These are phyloP conservation scores for Calliopum simillimum DNA, from an alignment of 2,888 invertebrate genomes.

Conservation along the genomic window DNA sequence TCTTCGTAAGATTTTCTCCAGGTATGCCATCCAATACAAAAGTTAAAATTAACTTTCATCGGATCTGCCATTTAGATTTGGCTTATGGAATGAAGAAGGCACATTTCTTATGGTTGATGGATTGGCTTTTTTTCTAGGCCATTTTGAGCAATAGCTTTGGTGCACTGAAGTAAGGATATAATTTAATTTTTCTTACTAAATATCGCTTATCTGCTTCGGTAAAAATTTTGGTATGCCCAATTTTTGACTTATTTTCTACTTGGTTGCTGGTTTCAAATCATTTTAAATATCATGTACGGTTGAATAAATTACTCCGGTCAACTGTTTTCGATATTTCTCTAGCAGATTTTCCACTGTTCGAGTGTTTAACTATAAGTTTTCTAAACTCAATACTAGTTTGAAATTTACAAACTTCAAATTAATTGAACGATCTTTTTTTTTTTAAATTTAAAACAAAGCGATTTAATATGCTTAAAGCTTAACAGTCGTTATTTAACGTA, in stretches of 20 bases:
- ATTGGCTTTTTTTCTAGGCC: constrained; percentile 27
- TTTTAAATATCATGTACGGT: constrained; percentile 33
- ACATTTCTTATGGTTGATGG: too few relatives aligned
- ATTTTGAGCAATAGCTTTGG: constrained; percentile 5
- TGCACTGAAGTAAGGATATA: background rate
- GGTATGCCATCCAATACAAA: too few relatives aligned
- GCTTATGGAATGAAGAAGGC: too few relatives aligned
- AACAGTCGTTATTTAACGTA: too few relatives aligned
- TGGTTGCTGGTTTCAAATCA: background rate
- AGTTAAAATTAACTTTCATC: too few relatives aligned
- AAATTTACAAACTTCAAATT: too few relatives aligned
- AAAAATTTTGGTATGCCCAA: background rate
- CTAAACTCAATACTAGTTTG: constrained; percentile 28
- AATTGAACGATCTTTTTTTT: too few relatives aligned
- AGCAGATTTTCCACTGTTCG: constrained; percentile 37
- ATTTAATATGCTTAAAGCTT: too few relatives aligned
- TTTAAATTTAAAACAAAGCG: too few relatives aligned
- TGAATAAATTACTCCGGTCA: constrained; percentile 36
- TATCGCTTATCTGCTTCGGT: background rate
- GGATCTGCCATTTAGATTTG: too few relatives aligned
- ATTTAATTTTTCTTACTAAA: too few relatives aligned
- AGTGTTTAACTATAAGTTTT: constrained; percentile 33
- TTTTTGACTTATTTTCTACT: background rate
- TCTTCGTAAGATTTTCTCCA: constrained; percentile 33
- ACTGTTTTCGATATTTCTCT: constrained; percentile 35